Base-by-base conservation (phyloP, 2,888 invertebrate species). In the Acrocyrtus sp. region DNA sequence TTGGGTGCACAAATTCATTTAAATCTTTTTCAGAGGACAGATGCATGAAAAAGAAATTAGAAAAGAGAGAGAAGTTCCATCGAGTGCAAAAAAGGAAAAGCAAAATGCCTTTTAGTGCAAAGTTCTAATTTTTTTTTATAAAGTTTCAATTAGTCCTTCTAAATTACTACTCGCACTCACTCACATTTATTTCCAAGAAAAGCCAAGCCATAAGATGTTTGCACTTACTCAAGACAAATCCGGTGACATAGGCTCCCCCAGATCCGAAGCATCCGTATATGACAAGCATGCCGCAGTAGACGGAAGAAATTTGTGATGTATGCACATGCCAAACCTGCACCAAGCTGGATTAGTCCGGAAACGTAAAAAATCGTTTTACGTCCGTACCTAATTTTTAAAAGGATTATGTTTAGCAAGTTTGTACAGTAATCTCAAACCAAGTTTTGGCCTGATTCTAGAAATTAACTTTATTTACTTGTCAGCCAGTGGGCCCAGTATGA, bases 231-330 rank as follows among this genome's bases (percentile, higher is more conserved):
- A 88, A 79, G 17, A 87, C 87, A 81, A 87, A 88, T 45, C 87
- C 88, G 24, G 87, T 86, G 67, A 88, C 89, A 81, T 90, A 90
- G 21, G 90, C 88, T 5, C 94, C 94, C 1, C 94, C 93, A 0
- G 93, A 93, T 39, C 93, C 94, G 81, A 94, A 93, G 69, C 93
- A 90, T 26, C 92, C 93, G 81, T 92, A 90, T 6, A 92, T 82
- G 83, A 90, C 94, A 73, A 91, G 85, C 0, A 83, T 41, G 17
- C 27, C 66, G 24, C 67, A 65, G 63, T 77, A 77, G 10, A 74
- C 19, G 29, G 65, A 41, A 66, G n/a, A 73, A 80, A 39, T 94
- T 90, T 0, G 92, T 90, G 47, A 92, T 87, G 80, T 93, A 91
- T 0, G 94, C 93, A 1, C 92, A 92, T 1, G 90, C 90, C 19